Evolutionary conservation across 2,888 invertebrate species (phyloP).

Genomic region (Tethea ocularis): DNA sequence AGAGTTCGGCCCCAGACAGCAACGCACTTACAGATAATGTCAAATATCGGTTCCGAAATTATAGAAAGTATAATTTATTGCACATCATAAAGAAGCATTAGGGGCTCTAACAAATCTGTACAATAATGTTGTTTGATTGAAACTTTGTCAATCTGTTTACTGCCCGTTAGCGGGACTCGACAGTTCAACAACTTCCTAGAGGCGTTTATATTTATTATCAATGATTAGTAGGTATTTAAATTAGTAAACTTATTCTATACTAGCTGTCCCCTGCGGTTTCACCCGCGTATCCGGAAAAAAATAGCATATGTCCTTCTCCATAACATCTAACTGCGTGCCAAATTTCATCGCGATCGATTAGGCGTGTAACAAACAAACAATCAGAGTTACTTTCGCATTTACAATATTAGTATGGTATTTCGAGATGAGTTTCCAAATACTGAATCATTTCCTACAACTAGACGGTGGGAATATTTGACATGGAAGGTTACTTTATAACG

Average conservation of each 20-base stretch:
- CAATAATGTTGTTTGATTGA: slow-evolving; percentile 30
- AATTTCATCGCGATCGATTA: too few relatives aligned
- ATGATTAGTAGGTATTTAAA: not conserved
- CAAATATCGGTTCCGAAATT: slow-evolving; percentile 55
- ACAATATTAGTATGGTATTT: too few relatives aligned
- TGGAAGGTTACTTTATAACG: slow-evolving; percentile 27
- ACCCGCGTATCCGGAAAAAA: too few relatives aligned
- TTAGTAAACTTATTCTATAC: not conserved
- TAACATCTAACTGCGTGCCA: too few relatives aligned
- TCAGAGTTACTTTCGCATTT: too few relatives aligned
- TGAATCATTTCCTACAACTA: not conserved
- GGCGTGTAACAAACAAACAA: too few relatives aligned
- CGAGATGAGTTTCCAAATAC: not conserved
- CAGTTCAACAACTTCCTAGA: not conserved
- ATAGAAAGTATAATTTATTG: slow-evolving; percentile 73
- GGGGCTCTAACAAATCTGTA: slow-evolving; percentile 40
- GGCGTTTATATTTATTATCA: not conserved
- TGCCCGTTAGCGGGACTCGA: slow-evolving; percentile 6
- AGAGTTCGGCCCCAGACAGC: slow-evolving; percentile 12
- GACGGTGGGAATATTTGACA: slow-evolving; percentile 4
- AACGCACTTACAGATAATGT: slow-evolving; percentile 48
- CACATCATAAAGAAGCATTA: slow-evolving; percentile 54
- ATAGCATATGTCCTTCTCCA: too few relatives aligned
- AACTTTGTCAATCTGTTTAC: slow-evolving; percentile 21
- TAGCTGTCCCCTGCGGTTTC: too few relatives aligned